These are phyloP conservation scores for Batillaria attramentaria DNA, from an alignment of 1,140 invertebrate genomes.

Conservation along the genomic window DNA sequence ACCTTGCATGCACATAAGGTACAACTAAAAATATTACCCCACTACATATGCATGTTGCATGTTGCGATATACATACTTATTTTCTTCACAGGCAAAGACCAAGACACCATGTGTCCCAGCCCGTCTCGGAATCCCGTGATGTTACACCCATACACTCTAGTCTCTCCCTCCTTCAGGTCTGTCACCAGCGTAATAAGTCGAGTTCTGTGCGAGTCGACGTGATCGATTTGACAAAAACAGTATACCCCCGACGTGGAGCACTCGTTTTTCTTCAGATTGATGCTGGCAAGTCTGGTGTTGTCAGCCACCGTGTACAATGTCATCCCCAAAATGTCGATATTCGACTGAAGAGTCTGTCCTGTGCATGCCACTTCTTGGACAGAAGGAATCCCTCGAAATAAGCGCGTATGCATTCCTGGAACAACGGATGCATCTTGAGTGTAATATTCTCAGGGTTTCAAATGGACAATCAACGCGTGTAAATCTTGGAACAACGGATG, in stretches of 20 bases:
- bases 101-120: slow-evolving; percentile 7
- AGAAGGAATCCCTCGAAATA: background rate
- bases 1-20: too few relatives aligned
- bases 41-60: too few relatives aligned
- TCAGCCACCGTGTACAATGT: background rate
- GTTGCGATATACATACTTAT: background rate
- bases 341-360: background rate
- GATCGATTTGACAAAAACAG: background rate
- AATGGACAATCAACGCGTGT: too few relatives aligned
- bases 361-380: slow-evolving; percentile 18
- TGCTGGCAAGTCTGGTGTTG: slow-evolving; percentile 4
- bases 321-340: background rate
- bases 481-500: too few relatives aligned
- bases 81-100: background rate
- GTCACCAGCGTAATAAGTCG: slow-evolving; percentile 8
- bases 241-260: slow-evolving; percentile 21
- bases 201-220: background rate
- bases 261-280: slow-evolving; percentile 18
- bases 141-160: background rate
- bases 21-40: too few relatives aligned
- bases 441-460: too few relatives aligned
- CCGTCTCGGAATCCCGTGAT: background rate
- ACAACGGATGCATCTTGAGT: too few relatives aligned
- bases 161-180: background rate
- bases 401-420: background rate